Conservation (phyloP, 2,113 vertebrate species). For the Corythaixoides concolor region DNA sequence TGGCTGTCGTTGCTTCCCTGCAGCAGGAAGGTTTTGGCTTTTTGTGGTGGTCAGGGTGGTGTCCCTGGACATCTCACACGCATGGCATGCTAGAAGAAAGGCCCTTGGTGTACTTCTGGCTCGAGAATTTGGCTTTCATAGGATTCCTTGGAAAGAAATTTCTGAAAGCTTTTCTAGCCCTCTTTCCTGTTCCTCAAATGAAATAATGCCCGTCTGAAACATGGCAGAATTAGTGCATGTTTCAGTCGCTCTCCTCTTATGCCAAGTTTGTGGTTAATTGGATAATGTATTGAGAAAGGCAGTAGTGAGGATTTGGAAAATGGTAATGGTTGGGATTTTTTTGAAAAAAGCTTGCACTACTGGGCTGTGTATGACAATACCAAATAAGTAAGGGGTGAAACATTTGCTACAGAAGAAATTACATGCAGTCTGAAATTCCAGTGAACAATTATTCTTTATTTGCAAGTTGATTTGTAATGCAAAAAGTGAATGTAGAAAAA, state of each 20-base stretch:
- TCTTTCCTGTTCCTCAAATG: neutral
- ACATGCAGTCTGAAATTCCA: neutral
- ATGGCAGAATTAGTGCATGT: neutral
- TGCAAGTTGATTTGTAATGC: constrained; percentile 39
- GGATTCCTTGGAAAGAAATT: neutral
- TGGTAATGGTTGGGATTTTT: neutral
- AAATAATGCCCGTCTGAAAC: neutral
- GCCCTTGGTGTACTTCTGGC: neutral
- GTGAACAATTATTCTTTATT: constrained; percentile 26
- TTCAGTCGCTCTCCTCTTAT: neutral
- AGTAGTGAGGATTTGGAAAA: neutral
- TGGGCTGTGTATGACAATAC: neutral
- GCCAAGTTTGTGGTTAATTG: neutral
- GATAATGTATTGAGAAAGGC: neutral
- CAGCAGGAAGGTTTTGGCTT: neutral
- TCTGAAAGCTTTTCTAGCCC: neutral
- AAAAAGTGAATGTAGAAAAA: constrained; percentile 9
- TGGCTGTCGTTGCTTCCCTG: neutral
- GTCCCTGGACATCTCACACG: neutral
- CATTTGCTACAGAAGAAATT: neutral
- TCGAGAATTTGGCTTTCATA: neutral
- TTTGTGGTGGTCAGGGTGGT: neutral
- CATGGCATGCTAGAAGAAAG: accelerated
- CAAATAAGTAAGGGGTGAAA: constrained; percentile 2
- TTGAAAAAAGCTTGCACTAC: neutral